Evolutionary conservation across 2,113 vertebrate species (phyloP).

Genomic region (Martes martes): DNA sequence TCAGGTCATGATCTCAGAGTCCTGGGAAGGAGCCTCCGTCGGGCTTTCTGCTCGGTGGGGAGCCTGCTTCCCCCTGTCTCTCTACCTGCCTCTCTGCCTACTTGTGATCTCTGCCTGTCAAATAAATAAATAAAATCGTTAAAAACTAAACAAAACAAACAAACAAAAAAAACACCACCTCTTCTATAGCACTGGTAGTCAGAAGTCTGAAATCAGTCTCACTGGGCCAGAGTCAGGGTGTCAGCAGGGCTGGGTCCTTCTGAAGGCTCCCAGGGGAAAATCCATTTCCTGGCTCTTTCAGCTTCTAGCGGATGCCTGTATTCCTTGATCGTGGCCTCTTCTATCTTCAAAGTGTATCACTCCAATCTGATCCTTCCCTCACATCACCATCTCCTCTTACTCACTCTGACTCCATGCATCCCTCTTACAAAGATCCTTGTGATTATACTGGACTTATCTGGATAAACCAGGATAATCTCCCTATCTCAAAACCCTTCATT

Average conservation of each 20-base stretch:
- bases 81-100: too few relatives aligned
- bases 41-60: too few relatives aligned
- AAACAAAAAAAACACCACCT: too few relatives aligned
- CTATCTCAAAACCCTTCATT: neutral
- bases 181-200: neutral
- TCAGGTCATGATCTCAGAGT: too few relatives aligned
- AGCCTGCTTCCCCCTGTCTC: too few relatives aligned
- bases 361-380: neutral
- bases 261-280: neutral
- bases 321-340: neutral
- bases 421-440: neutral
- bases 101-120: too few relatives aligned
- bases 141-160: too few relatives aligned
- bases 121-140: too few relatives aligned
- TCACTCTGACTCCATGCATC: neutral
- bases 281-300: neutral
- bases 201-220: neutral
- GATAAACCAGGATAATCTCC: neutral
- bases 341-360: neutral
- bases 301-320: rapidly evolving
- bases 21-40: too few relatives aligned
- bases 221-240: neutral
- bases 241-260: neutral
- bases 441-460: neutral
- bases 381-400: neutral